Evolutionary conservation across 1,140 invertebrate genomes (phyloP), one percentile per base, ranked within the genome.

Genomic region (Drosophila equinoxialis): DNA sequence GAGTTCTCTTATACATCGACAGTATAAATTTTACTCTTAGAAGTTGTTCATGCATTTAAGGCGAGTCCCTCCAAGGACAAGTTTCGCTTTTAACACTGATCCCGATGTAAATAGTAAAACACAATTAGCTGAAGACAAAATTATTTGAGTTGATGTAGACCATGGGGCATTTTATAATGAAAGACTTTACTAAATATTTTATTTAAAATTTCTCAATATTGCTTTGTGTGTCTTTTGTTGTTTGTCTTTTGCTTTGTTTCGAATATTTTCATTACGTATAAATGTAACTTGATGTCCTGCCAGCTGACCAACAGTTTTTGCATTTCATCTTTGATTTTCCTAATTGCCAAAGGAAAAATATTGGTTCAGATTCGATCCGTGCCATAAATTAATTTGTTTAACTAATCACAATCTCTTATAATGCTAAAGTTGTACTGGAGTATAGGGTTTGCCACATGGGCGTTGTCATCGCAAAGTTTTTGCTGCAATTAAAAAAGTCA

Each of bases 381-480:
- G 76, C 79, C 77, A 87, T 87, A 83, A 87, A 83, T 87, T 83
- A 82, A 82, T 77, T 76, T 77, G 73, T 69, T 71, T 81, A 84
- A 79, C 86, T 92, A 92, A 86, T 92, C 91, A 92, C 91, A 92
- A 91, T 92, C 81, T 90, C 91, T 92, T 91, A 92, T 74, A 74
- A 92, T 91, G 65, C 91, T 92, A 92, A 92, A 90, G 71, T 92
- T 92, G 91, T 92, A 92, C 91, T 92, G 91, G 74, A 92, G 85
- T 91, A 92, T 83, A 76, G 81, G 84, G 71, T 87, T 91, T 42
- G 90, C 77, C 79, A 87, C 84, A 65, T 90, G 85, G 64, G 89
- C 82, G 80, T 76, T 87, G 69, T 92, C 91, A 74, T 92, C 85
- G 85, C 91, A 92, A 59, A 91, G 79, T 81, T 91, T 91, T 87